Evolutionary conservation across 2,888 invertebrate species (phyloP).

Genomic region (Chamaedrilus cognettii): DNA sequence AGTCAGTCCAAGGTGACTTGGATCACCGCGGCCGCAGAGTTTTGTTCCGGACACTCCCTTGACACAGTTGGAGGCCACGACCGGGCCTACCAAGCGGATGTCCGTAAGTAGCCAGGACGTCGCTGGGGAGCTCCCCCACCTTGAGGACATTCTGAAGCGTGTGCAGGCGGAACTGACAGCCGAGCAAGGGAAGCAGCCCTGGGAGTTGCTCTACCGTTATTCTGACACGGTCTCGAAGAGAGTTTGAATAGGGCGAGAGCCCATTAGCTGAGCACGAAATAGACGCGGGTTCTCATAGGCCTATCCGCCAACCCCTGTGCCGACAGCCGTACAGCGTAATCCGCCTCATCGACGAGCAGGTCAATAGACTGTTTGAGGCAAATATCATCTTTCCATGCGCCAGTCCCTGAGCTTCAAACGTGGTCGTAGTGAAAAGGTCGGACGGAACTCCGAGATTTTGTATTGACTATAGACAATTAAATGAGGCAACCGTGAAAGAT

Average conservation of each 20-base stretch:
- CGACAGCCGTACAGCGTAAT: neutral
- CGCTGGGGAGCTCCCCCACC: neutral
- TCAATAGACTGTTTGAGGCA: neutral
- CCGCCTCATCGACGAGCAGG: neutral
- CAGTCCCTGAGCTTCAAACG: constrained; percentile 2
- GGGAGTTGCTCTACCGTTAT: neutral
- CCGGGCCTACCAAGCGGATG: too few species aligned
- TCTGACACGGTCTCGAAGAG: neutral
- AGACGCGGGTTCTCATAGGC: constrained; percentile 2
- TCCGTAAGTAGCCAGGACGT: neutral
- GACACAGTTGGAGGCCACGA: too few species aligned
- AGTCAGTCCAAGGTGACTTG: too few species aligned
- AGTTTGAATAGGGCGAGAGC: neutral
- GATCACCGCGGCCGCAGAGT: too few species aligned
- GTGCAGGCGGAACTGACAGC: too few species aligned
- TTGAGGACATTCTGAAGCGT: too few species aligned
- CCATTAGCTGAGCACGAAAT: neutral
- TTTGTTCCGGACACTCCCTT: too few species aligned
- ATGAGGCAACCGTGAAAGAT: neutral
- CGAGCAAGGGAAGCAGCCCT: neutral
- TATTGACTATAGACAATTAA: neutral
- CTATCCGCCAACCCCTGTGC: constrained; percentile 1
- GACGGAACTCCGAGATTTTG: neutral
- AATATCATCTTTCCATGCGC: neutral
- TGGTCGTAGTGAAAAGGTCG: neutral